Base-by-base conservation (phyloP, 37 sponge, comb jelly and placozoan genomes). In the Halisarca cf. caerulea region DNA sequence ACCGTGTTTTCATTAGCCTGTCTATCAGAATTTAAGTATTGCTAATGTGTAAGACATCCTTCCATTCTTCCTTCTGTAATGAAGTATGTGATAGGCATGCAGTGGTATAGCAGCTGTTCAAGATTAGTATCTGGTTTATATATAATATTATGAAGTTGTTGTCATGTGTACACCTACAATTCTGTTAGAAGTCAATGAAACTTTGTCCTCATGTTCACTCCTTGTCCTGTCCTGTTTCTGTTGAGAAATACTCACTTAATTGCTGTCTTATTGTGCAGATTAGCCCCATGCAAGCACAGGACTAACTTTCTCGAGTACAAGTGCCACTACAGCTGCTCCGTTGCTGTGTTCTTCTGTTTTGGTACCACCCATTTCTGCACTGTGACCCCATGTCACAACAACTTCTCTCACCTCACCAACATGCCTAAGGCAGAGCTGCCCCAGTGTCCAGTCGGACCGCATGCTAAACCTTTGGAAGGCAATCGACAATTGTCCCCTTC, bases 301-400 rank as follows among this genome's bases (percentile, higher is more conserved):
- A 95, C 90, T 27, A 95, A 98, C 54, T 98, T 92, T 79, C 90
- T 98, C 35, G 95, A 96, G 84, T 98, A 93, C 94, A 98, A 98
- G 83, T 98, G 98, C 81, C 94, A 94, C 57, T 98, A 95, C 85
- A 95, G 98, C 84, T 98, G 98, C 74, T 95, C 98, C 24, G 95
- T 98, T 32, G 98, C 98, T 39, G 94, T 95, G 66, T 98, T 90
- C 83, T 98, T 93, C 89, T 98, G 98, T 79, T 98, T 98, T 70
- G 95, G 98, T 0, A 93, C 98, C 60, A 98, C 98, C 66, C 98
- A 98, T 82, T 98, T 98, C 88, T 98, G 98, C 78, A 86, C n/a
- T n/a, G n/a, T n/a, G n/a, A n/a, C 88, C 4, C 90, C 98, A 5
- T 98, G 98, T 78, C 98, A 98, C 62, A 94, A 98, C 71, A 95